These are phyloP conservation scores for Micromys minutus DNA, from an alignment of 2,113 vertebrate species.

Conservation along the genomic window DNA sequence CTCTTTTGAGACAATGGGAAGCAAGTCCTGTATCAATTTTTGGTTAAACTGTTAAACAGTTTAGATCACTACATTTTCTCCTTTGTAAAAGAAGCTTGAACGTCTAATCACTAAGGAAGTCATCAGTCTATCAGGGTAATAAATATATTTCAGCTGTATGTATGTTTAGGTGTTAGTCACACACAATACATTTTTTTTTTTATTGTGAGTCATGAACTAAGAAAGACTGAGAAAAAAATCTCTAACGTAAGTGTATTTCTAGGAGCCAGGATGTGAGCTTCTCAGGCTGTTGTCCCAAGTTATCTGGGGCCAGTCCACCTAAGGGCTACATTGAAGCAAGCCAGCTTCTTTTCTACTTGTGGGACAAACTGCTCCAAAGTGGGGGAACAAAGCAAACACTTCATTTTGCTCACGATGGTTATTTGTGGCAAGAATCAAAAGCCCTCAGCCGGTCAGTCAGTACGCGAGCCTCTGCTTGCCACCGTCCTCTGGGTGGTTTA, in stretches of 20 bases:
- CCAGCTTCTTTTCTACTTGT: not conserved
- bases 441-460: not conserved
- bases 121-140: not conserved
- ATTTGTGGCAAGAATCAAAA: not conserved
- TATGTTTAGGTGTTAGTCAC: constrained; percentile 16
- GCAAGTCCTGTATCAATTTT: not conserved
- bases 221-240: not conserved
- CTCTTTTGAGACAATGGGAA: not conserved
- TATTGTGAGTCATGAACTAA: not conserved
- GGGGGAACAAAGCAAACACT: not conserved
- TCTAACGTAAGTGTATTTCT: not conserved
- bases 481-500: not conserved
- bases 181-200: constrained; percentile 21
- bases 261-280: not conserved
- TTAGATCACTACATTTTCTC: not conserved
- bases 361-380: not conserved
- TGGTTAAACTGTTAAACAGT: constrained; percentile 6
- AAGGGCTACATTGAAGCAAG: not conserved
- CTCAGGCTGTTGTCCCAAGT: not conserved
- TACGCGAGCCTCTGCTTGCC: not conserved
- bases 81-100: not conserved
- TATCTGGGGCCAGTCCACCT: not conserved
- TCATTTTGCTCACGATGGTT: constrained; percentile 1
- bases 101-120: not conserved
- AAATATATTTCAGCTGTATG: not conserved